Base-by-base conservation (phyloP, 92 coral and sea anemone species). In the Pocillopora meandrina region DNA sequence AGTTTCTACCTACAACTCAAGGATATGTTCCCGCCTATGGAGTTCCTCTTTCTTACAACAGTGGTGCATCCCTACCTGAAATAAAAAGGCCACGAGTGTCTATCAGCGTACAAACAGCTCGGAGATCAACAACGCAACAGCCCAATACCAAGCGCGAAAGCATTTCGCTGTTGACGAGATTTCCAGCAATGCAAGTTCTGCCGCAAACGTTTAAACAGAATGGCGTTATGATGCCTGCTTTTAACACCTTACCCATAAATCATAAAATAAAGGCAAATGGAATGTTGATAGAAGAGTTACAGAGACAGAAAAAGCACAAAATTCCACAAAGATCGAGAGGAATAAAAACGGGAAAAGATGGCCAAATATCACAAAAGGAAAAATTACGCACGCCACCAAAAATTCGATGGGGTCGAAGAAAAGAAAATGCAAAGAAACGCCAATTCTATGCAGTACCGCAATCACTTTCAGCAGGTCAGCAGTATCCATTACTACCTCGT, bases 161-260 rank as follows among this genome's bases (percentile, higher is more conserved):
- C 20, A 92, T 94, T 26, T 90, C 98, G 56, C 91, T 97, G 12
- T 64, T 97, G 36, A 82, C 85, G 0, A 86, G 98, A 65, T 63
- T 97, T 19, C 98, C 99, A 6, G 89, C 96, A 66, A 86, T 93
- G 92, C 99, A 94, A 74, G 97, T 95, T 34, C 74, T 97, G 19
- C 98, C 98, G 4, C 98, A 91, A 68, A 87, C 77, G 14, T 90
- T 94, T 77, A 84, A 89, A 19, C 98, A 94, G 80, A 84, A 94
- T 77, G 98, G 98, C 2, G 78, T 91, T 12, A 56, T 82, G 33
- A 82, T 94, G 56, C 98, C 98, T 12, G 82, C 91, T 55, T 92
- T 92, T 73, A 80, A 88, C 61, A 85, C 87, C 68, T 36, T 90
- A 68, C 90, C 93, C 5, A 70, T 90, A 55, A 90, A 90, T 67